Evolutionary conservation across 2,113 vertebrate species (phyloP).

Genomic region (Gobius niger): DNA sequence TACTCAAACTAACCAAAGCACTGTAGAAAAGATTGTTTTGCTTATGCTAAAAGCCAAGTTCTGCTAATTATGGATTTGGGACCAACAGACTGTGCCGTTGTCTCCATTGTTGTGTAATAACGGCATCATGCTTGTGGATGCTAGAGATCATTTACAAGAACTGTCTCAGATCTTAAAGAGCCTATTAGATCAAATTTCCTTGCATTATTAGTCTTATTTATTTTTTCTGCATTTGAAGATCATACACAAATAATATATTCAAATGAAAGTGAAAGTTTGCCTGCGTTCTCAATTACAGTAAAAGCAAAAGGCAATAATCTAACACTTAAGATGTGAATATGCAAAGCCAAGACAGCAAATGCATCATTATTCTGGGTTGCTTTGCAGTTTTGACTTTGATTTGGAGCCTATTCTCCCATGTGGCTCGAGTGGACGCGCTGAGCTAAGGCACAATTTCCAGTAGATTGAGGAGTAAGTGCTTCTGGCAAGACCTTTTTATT

Average conservation of each 20-base stretch:
- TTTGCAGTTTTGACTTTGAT: constrained; percentile 64
- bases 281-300: constrained; percentile 48
- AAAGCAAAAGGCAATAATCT: constrained; percentile 49
- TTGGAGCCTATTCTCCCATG: constrained; percentile 52
- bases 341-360: constrained; percentile 52
- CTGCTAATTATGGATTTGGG: constrained; percentile 22
- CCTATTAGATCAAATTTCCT: constrained; percentile 45
- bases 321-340: constrained; percentile 50
- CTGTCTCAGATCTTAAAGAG: constrained; percentile 12
- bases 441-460: constrained; percentile 61
- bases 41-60: too few species aligned
- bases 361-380: constrained; percentile 61
- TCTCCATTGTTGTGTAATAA: constrained; percentile 53
- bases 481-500: constrained; percentile 63
- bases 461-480: constrained; percentile 68
- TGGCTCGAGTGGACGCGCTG: constrained; percentile 62
- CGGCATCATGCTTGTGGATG: constrained; percentile 14
- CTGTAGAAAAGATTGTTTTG: not conserved
- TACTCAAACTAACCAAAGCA: constrained; percentile 49
- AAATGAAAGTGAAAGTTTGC: constrained; percentile 25
- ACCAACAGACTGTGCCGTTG: constrained; percentile 53
- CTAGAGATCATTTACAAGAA: constrained; percentile 31
- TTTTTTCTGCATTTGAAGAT: constrained; percentile 48
- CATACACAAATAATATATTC: constrained; percentile 22
- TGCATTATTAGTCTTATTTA: constrained; percentile 54